Conservation (phyloP, 2,797 vertebrate genomes). For the Dendrocincla fuliginosa region DNA sequence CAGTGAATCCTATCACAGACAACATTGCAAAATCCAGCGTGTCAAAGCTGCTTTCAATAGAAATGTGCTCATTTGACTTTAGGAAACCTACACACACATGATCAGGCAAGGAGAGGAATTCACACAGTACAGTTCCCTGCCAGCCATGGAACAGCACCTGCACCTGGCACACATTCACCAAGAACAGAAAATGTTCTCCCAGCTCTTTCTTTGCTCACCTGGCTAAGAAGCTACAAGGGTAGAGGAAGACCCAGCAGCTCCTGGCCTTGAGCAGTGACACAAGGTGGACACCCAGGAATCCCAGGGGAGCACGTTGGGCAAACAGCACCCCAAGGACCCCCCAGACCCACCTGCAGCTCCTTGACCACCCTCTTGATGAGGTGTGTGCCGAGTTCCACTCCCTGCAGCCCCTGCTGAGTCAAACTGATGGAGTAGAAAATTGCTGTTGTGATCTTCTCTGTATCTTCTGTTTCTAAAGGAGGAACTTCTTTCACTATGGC, state of each 20-base stretch:
- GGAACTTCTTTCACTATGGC: slow-evolving; percentile 88
- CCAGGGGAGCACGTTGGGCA: not conserved
- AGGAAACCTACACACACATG: not conserved
- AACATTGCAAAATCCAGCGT: not conserved
- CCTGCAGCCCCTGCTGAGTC: slow-evolving; percentile 92
- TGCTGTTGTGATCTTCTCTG: slow-evolving; percentile 85
- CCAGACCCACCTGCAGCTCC: slow-evolving; percentile 87
- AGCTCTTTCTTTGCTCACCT: not conserved
- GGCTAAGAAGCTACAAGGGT: accelerated
- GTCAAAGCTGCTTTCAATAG: not conserved
- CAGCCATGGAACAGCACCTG: not conserved
- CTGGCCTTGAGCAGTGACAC: not conserved
- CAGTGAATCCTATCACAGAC: not conserved
- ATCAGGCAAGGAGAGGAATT: not conserved
- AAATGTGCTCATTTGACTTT: not conserved
- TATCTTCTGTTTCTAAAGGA: slow-evolving; percentile 82
- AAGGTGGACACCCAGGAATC: accelerated
- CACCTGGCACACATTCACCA: not conserved
- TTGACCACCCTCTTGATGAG: slow-evolving; percentile 94
- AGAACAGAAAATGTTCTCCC: not conserved
- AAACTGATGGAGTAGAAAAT: slow-evolving; percentile 97
- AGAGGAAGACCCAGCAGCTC: not conserved
- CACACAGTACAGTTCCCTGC: too few species aligned
- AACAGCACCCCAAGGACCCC: not conserved
- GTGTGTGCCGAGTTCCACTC: slow-evolving; percentile 93